These are phyloP conservation scores for Xiphophorus hellerii DNA, from an alignment of 2,113 vertebrate genomes.

Conservation along the genomic window DNA sequence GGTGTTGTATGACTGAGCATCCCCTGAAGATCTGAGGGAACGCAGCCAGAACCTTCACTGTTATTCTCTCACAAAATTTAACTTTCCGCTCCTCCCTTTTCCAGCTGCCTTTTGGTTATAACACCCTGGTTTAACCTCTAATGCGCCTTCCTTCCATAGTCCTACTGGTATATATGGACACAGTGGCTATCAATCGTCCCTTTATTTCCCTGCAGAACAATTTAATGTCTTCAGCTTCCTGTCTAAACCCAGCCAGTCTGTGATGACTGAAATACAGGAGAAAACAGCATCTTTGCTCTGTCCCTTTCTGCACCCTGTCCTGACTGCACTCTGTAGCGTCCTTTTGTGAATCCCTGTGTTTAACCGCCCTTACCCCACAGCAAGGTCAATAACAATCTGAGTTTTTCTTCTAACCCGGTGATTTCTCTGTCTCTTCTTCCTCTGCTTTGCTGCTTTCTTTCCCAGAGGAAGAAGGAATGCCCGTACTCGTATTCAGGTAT, in stretches of 20 bases:
- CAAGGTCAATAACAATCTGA: slow-evolving; percentile 63
- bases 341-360: slow-evolving; percentile 36
- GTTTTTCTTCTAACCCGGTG: slow-evolving; percentile 83
- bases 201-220: slow-evolving; percentile 43
- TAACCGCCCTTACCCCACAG: slow-evolving; percentile 43
- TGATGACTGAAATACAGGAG: slow-evolving; percentile 27
- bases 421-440: slow-evolving; percentile 85
- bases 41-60: slow-evolving; percentile 75
- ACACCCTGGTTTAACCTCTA: slow-evolving; percentile 70
- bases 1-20: slow-evolving; percentile 78
- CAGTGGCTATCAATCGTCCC: slow-evolving; percentile 49
- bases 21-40: slow-evolving; percentile 80
- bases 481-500: slow-evolving; percentile 97
- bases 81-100: slow-evolving; percentile 56
- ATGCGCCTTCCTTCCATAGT: slow-evolving; percentile 41
- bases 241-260: slow-evolving; percentile 21
- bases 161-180: slow-evolving; percentile 42
- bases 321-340: slow-evolving; percentile 37
- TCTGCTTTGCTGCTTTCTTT: slow-evolving; percentile 87
- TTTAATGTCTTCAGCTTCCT: slow-evolving; percentile 38
- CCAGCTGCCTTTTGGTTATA: slow-evolving; percentile 59
- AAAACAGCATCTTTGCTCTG: slow-evolving; percentile 42
- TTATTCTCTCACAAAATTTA: slow-evolving; percentile 55
- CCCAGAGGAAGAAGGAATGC: slow-evolving; percentile 99
- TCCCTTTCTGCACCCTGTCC: slow-evolving; percentile 30